These are phyloP conservation scores for Drosophila rhopaloa DNA, from an alignment of 1,140 invertebrate species.

Conservation along the genomic window DNA sequence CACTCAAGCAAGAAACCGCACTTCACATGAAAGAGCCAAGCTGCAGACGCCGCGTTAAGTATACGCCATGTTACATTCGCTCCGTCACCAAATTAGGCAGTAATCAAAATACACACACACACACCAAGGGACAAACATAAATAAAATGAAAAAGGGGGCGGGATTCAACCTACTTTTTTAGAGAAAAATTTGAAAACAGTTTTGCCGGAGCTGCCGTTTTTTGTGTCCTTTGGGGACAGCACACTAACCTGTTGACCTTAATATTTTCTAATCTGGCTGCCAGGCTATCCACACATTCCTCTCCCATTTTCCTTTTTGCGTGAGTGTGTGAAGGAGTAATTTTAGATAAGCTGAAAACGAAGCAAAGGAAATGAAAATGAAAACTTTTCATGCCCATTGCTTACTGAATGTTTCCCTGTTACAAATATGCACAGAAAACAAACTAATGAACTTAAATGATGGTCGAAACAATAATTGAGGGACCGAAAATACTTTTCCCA, in stretches of 20 bases:
- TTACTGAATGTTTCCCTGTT: slow-evolving; percentile 3
- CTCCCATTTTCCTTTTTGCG: slow-evolving; percentile 9
- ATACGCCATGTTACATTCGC: slow-evolving; percentile 72
- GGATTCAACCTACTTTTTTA: slow-evolving; percentile 66
- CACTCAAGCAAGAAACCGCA: slow-evolving; percentile 76
- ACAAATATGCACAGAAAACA: background rate
- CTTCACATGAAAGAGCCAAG: slow-evolving; percentile 74
- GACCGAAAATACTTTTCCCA: background rate
- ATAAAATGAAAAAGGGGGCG: slow-evolving; percentile 27
- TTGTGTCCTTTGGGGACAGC: slow-evolving; percentile 76
- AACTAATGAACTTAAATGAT: background rate
- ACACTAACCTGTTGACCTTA: slow-evolving; percentile 83
- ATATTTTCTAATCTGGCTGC: slow-evolving; percentile 81
- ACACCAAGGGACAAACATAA: slow-evolving; percentile 11
- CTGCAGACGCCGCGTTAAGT: slow-evolving; percentile 70
- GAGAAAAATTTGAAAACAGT: slow-evolving; percentile 67
- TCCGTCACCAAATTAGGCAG: slow-evolving; percentile 78
- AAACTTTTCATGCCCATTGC: slow-evolving; percentile 36
- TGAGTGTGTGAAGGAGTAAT: slow-evolving; percentile 61
- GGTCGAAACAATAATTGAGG: background rate
- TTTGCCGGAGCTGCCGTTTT: slow-evolving; percentile 56
- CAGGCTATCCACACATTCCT: slow-evolving; percentile 43
- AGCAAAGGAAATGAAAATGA: slow-evolving; percentile 66
- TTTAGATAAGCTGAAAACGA: slow-evolving; percentile 77
- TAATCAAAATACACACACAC: slow-evolving; percentile 73